These are phyloP conservation scores for Criorhina ranunculi DNA, from an alignment of 2,888 invertebrate species.

Conservation along the genomic window DNA sequence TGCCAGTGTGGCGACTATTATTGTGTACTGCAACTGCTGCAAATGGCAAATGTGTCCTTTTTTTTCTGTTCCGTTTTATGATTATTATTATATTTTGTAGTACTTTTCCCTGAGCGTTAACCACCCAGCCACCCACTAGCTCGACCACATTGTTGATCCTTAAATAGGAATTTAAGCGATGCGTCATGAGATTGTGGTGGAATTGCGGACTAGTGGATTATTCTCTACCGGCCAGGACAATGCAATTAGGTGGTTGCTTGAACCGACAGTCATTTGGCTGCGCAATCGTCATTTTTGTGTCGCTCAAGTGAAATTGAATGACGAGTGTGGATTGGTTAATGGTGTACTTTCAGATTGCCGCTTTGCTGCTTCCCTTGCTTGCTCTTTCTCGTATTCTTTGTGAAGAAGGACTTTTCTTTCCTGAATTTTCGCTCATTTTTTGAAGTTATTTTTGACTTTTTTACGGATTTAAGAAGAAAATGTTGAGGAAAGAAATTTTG, in stretches of 20 bases:
- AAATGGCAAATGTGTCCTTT: constrained; percentile 65
- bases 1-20: constrained; percentile 53
- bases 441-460: constrained; percentile 6
- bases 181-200: constrained; percentile 50
- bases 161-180: constrained; percentile 66
- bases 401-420: neutral
- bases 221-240: constrained; percentile 40
- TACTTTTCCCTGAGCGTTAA: neutral
- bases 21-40: constrained; percentile 65
- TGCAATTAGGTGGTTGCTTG: constrained; percentile 69
- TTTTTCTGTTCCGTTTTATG: constrained; percentile 47
- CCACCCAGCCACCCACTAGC: neutral
- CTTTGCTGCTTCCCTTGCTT: neutral
- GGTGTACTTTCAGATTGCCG: constrained; percentile 6
- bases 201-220: constrained; percentile 34
- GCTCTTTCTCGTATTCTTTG: neutral
- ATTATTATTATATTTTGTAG: constrained; percentile 61
- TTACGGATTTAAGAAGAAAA: constrained; percentile 4
- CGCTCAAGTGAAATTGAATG: constrained; percentile 19
- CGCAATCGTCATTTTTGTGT: neutral
- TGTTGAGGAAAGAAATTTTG: neutral
- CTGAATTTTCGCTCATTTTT: constrained; percentile 1
- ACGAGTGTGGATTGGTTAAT: constrained; percentile 23
- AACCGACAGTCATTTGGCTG: constrained; percentile 33
- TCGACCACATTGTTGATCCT: constrained; percentile 59